Conservation (phyloP, 2,797 vertebrate genomes). For the Buphagus erythrorhynchus region DNA sequence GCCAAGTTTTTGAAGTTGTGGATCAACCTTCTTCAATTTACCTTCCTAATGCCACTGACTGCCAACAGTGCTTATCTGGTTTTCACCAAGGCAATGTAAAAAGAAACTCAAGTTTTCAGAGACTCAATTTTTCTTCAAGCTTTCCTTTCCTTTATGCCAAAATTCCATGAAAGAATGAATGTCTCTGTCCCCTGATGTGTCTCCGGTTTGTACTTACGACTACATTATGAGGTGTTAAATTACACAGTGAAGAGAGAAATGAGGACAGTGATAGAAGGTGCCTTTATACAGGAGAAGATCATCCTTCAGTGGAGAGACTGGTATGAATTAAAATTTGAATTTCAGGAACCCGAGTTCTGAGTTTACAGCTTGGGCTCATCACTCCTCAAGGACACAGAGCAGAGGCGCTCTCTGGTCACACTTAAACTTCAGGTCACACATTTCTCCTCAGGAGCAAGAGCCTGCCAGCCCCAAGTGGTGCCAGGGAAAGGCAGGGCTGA, state of each 20-base stretch:
- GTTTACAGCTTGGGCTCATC: not conserved
- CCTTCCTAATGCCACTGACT: not conserved
- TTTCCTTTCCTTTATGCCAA: not conserved
- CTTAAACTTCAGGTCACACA: not conserved
- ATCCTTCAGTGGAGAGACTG: not conserved
- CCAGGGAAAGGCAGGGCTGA: not conserved
- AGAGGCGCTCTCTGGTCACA: accelerated
- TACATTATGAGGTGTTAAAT: not conserved
- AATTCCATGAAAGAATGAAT: not conserved
- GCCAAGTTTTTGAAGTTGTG: not conserved
- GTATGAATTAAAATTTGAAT: not conserved
- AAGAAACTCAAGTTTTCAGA: not conserved
- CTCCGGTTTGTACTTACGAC: not conserved
- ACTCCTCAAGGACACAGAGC: not conserved
- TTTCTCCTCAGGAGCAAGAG: not conserved
- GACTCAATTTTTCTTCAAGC: not conserved
- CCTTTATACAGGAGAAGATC: not conserved
- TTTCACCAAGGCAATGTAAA: not conserved
- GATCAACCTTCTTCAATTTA: not conserved
- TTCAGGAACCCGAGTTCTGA: not conserved
- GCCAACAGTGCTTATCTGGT: not conserved
- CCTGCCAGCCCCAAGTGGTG: not conserved
- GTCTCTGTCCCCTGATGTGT: not conserved
- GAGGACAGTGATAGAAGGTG: not conserved
- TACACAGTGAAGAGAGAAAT: not conserved